A percentile compares a stretch with the other conserved stretches of the same genome.
These are phyloP conservation scores for Pterobdella sp. DNA, from an alignment of 2,888 invertebrate species.

Conservation along the genomic window DNA sequence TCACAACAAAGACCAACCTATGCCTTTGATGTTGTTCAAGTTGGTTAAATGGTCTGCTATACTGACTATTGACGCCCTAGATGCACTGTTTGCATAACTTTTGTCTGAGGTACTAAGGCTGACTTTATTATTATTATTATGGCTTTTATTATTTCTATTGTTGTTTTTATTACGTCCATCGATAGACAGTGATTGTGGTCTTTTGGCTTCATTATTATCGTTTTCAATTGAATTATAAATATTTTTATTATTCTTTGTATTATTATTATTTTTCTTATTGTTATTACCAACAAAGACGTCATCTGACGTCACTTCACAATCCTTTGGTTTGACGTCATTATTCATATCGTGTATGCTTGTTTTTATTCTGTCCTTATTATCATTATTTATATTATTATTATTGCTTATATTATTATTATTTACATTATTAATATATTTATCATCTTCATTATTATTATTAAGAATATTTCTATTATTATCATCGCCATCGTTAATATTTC, in stretches of 20 bases:
- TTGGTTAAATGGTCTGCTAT: constrained; percentile 36
- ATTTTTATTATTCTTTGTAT: not conserved
- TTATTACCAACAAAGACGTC: no score
- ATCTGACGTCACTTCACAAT: no score
- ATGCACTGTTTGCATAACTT: not conserved
- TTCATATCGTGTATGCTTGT: no score
- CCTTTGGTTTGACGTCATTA: no score
- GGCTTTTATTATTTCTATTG: not conserved
- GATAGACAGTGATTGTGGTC: not conserved
- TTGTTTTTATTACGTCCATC: not conserved
- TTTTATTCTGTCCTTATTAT: not conserved
- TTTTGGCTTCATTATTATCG: not conserved
- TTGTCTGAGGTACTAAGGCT: not conserved
- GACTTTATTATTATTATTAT: not conserved
- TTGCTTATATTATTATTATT: not conserved
- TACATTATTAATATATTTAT: not conserved
- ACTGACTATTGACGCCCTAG: constrained; percentile 17
- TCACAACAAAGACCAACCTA: constrained; percentile 36
- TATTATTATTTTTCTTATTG: not conserved
- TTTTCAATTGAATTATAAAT: not conserved
- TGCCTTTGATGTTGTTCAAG: constrained; percentile 5
- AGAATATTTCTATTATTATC: not conserved
- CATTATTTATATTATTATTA: not conserved
- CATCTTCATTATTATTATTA: not conserved
- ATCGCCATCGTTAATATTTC: not conserved